phyloP scores from a whole-genome alignment of 1,140 invertebrate species.

The Orius insidiosus region DNA sequence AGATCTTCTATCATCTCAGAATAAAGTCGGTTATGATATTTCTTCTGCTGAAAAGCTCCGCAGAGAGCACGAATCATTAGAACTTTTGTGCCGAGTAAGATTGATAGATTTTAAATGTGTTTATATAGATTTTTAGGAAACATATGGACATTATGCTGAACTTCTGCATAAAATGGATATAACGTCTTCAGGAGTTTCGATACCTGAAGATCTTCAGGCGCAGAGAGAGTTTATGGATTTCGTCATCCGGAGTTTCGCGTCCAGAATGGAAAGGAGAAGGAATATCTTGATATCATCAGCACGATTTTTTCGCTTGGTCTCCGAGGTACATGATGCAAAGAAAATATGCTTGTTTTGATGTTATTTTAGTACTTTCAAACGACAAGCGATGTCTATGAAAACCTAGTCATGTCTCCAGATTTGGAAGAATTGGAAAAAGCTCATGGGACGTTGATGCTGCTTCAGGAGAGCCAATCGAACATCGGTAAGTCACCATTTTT shows the following conservation, averaged over 20 bases:
- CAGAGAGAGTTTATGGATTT: slow-evolving; percentile 65
- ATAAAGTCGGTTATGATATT: slow-evolving; percentile 53
- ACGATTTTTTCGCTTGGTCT: slow-evolving; percentile 54
- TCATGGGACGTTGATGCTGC: slow-evolving; percentile 30
- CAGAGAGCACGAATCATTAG: slow-evolving; percentile 52
- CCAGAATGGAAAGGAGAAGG: slow-evolving; percentile 49
- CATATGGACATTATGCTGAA: slow-evolving; percentile 58
- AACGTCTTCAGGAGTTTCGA: slow-evolving; percentile 30
- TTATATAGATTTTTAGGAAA: too few species aligned
- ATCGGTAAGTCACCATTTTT: slow-evolving; percentile 26
- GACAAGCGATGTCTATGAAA: slow-evolving; percentile 47
- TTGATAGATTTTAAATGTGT: too few species aligned
- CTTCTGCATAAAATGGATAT: slow-evolving; percentile 47
- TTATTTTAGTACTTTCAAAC: slow-evolving; percentile 40
- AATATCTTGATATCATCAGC: slow-evolving; percentile 60
- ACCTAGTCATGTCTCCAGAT: slow-evolving; percentile 39
- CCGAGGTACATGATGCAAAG: slow-evolving; percentile 33
- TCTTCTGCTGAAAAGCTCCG: slow-evolving; percentile 48
- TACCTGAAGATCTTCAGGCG: slow-evolving; percentile 39
- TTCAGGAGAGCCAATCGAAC: slow-evolving; percentile 29
- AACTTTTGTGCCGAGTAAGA: slow-evolving; percentile 53
- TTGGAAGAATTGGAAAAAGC: slow-evolving; percentile 35
- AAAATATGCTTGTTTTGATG: background rate
- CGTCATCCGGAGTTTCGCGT: slow-evolving; percentile 57
- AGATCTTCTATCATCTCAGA: slow-evolving; percentile 45